phyloP scores from a whole-genome alignment of 2,888 invertebrate genomes.

The Operophtera brumata region DNA sequence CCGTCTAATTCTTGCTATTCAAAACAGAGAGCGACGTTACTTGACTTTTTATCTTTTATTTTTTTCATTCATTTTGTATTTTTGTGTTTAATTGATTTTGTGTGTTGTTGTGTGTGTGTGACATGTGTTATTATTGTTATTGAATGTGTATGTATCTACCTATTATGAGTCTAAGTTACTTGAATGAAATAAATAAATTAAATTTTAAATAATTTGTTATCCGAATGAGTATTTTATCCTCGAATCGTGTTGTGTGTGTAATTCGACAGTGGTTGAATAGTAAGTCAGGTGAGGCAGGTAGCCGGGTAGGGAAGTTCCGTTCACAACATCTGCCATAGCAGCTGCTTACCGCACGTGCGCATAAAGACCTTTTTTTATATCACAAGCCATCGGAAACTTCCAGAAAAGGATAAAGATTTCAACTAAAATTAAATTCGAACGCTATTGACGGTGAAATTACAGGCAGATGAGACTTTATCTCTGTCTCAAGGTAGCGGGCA shows the following conservation, averaged over 20 bases:
- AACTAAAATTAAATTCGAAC: background rate
- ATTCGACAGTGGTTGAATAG: constrained; percentile 23
- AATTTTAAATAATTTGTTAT: too few relatives aligned
- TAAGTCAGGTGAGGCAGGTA: constrained; percentile 64
- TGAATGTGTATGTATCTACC: too few relatives aligned
- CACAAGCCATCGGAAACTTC: constrained; percentile 56
- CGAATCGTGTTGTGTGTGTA: constrained; percentile 16
- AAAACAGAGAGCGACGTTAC: too few relatives aligned
- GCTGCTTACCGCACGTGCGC: constrained; percentile 77
- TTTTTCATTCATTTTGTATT: too few relatives aligned
- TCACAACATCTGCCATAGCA: constrained; percentile 74
- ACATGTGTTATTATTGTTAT: too few relatives aligned
- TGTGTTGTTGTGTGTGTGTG: too few relatives aligned
- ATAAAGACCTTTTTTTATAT: constrained; percentile 64
- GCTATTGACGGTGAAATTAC: background rate
- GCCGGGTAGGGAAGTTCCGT: constrained; percentile 53
- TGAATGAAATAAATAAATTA: too few relatives aligned
- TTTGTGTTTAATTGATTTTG: too few relatives aligned
- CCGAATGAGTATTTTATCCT: constrained; percentile 10
- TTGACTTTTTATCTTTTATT: too few relatives aligned
- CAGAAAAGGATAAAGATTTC: constrained; percentile 27
- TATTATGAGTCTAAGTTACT: too few relatives aligned
- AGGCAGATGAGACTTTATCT: too few relatives aligned
- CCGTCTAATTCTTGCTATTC: background rate
- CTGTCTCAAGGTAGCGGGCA: too few relatives aligned